Base-by-base conservation (phyloP, 2,797 vertebrate species). In the Neoniphon sammara region DNA sequence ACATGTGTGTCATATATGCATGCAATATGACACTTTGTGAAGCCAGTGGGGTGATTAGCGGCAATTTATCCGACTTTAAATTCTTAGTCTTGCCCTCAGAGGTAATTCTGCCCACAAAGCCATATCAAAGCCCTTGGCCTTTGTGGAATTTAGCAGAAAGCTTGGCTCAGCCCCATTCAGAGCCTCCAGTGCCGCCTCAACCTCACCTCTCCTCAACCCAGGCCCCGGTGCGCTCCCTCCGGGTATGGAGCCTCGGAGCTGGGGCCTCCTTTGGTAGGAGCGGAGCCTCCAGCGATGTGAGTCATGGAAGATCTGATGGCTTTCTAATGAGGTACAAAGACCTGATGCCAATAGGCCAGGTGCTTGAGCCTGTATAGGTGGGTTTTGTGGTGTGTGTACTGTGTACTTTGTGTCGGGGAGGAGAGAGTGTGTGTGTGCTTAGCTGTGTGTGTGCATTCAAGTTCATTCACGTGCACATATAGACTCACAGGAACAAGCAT, bases 311-410 rank as follows among this genome's bases (percentile, higher is more conserved):
- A 88, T 87, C 83, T 81, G 74, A 89, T 84, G 75, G 71, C 80
- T 86, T 84, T 91, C 85, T 88, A 77, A 85, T 66, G 64, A 85
- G 73, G 50, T 86, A 90, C 90, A 86, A 88, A 91, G 85, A 78
- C 79, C 66, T 69, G 70, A 78, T 85, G 83, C 84, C 84, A 85
- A 69, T 72, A 77, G 72, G 65, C 87, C 90, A 91, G 90, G 90
- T 93, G 92, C 79, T 66, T 56, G 34, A 70, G 83, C 18, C 52
- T 84, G 69, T 68, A 70, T 80, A 73, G 34, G 61, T 75, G 44
- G 70, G 58, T 83, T 81, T 74, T 85, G 55, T 34, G 62, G 70
- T 71, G 30, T n/a, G n/a, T n/a, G n/a, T n/a, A n/a, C n/a, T 81
- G 78, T 85, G 79, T 72, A 57, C 70, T 81, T 66, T 78, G 64